Conservation (phyloP, 2,888 invertebrate genomes). For the Meteorus colon region DNA sequence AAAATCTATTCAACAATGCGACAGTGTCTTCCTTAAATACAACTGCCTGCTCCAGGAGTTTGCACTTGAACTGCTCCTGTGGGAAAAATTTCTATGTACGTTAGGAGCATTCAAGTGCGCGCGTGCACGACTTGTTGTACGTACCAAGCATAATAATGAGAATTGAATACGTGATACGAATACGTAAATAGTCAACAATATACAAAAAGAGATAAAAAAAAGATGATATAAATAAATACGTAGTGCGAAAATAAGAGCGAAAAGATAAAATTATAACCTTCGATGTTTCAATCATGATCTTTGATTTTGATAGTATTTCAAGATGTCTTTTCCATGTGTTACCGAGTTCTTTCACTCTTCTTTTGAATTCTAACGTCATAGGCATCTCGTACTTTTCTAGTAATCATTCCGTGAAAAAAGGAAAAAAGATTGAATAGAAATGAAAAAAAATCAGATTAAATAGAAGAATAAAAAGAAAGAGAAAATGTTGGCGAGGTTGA, state of each 20-base stretch:
- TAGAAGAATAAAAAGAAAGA: constrained; percentile 32
- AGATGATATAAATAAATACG: constrained; percentile 10
- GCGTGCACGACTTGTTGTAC: constrained; percentile 14
- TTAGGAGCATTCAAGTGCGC: constrained; percentile 35
- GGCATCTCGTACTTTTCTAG: constrained; percentile 83
- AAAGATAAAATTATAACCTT: constrained; percentile 74
- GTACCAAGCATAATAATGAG: constrained; percentile 40
- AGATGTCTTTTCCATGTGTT: constrained; percentile 83
- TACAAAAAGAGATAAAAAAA: constrained; percentile 19
- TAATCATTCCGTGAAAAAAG: constrained; percentile 20
- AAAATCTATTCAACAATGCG: constrained; percentile 81
- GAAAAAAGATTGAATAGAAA: constrained; percentile 20
- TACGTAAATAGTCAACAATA: constrained; percentile 12
- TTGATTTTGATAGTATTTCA: constrained; percentile 80
- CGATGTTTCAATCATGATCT: constrained; percentile 82
- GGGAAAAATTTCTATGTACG: constrained; percentile 47
- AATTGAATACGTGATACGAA: constrained; percentile 20
- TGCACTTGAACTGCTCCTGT: constrained; percentile 81
- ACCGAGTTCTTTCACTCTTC: constrained; percentile 77
- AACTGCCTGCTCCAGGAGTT: constrained; percentile 82
- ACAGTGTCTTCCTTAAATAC: constrained; percentile 82
- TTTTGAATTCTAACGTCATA: constrained; percentile 78
- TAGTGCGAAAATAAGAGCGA: constrained; percentile 26
- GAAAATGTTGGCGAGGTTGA: constrained; percentile 9
- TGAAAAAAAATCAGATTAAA: constrained; percentile 19